Evolutionary conservation across 2,888 invertebrate species (phyloP), one percentile per base, ranked within the genome.

Genomic region (Eupeodes luniger): DNA sequence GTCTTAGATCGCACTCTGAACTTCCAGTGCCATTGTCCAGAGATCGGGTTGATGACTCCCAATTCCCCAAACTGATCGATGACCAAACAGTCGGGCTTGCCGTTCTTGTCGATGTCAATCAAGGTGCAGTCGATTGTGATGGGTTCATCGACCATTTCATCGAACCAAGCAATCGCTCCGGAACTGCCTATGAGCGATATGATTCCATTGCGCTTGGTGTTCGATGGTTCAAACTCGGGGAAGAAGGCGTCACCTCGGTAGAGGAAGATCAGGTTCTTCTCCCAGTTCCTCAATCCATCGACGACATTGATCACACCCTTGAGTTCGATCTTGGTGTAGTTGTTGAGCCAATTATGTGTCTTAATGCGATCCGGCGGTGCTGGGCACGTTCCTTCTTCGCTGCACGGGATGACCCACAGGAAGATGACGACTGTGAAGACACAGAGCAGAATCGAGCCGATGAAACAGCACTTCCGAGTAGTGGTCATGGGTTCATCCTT

Each of bases 371-470:
- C 95, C 5, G 93, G 93, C 0, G 92, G 91, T 0, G 94, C 94
- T 12, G 95, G 95, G 90, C 97, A 97, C 74, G 96, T 95, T 16
- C 95, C 95, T 7, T 95, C 95, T 91, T 96, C 96, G 5, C 96
- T 95, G 91, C 97, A 97, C 0, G 97, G 97, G 90, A 96, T 94
- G 6, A 96, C 95, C 96, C 96, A 97, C 7, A 96, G 93, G 92
- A 97, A 98, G 91, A 96, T 95, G 59, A 97, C 94, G 69, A 96
- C 95, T 9, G 96, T 96, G 82, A 96, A 94, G 85, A 96, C 93
- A 91, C 96, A 97, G 72, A 96, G 92, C 62, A 96, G 92, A 89
- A 97, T 95, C 0, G 97, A 97, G 11, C 95, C 94, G 19, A 96
- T 94, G 90, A 97, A 96, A 57, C 96, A 96, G 86, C 95, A 94